phyloP scores from a whole-genome alignment of 2,113 vertebrate species.

The Chamaea fasciata region DNA sequence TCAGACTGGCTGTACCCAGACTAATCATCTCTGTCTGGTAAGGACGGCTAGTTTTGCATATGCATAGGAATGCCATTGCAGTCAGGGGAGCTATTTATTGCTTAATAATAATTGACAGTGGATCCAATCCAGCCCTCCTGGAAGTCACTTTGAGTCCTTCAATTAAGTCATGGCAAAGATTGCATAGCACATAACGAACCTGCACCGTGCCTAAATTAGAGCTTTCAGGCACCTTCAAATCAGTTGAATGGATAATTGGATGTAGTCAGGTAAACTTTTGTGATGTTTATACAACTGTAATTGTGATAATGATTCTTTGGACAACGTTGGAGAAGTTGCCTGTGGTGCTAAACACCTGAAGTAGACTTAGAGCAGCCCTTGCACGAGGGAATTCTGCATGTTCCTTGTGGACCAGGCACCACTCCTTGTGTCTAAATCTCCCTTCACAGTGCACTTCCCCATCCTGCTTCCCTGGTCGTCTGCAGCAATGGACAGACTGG shows the following conservation, averaged over 20 bases:
- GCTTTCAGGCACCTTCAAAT: not conserved
- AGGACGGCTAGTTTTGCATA: not conserved
- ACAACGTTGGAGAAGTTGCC: not conserved
- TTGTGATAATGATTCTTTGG: constrained; percentile 23
- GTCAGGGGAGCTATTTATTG: not conserved
- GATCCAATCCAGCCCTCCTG: not conserved
- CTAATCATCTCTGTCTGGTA: not conserved
- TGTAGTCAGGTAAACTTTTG: constrained; percentile 13
- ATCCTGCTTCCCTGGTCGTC: not conserved
- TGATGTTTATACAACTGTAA: not conserved
- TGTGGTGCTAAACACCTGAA: not conserved
- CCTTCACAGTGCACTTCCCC: not conserved
- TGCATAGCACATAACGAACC: not conserved
- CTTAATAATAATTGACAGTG: not conserved
- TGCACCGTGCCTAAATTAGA: not conserved
- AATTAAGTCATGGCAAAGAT: not conserved
- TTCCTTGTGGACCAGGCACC: not conserved
- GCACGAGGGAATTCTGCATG: accelerated
- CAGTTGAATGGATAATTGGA: constrained; percentile 7
- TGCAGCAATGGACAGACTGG: not conserved
- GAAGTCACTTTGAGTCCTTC: not conserved
- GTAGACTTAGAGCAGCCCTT: not conserved
- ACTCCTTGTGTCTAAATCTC: not conserved
- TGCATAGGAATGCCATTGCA: not conserved
- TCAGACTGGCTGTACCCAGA: not conserved